Conservation (phyloP, 2,888 invertebrate genomes). For the Trachelus iudaicus region DNA sequence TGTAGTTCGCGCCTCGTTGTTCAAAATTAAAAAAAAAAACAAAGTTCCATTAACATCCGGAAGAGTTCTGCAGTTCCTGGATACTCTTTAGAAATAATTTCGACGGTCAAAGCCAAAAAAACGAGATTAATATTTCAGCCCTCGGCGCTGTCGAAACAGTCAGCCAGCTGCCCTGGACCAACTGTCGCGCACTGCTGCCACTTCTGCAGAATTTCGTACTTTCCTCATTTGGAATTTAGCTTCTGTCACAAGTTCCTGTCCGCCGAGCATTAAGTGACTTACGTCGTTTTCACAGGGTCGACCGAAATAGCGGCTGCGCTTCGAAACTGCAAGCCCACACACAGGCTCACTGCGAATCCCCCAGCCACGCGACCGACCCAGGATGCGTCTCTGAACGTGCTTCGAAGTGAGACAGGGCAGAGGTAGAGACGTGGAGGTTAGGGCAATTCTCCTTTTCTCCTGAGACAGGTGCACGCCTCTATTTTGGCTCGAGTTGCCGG, state of each 20-base stretch:
- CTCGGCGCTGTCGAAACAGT: neutral
- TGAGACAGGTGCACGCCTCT: constrained; percentile 54
- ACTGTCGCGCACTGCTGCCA: neutral
- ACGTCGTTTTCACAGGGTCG: constrained; percentile 27
- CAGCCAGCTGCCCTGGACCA: neutral
- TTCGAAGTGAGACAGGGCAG: constrained; percentile 6
- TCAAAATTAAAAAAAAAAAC: too few relatives aligned
- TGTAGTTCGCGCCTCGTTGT: too few relatives aligned
- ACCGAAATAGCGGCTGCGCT: constrained; percentile 32
- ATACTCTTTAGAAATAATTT: too few relatives aligned
- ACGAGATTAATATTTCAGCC: too few relatives aligned
- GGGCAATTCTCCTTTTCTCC: constrained; percentile 41
- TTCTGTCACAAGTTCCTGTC: constrained; percentile 21
- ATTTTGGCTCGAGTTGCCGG: constrained; percentile 38
- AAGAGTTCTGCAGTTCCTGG: too few relatives aligned
- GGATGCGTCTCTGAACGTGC: constrained; percentile 5
- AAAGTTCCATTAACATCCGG: too few relatives aligned
- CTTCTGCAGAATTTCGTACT: neutral
- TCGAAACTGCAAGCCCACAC: neutral
- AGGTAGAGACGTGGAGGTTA: constrained; percentile 10
- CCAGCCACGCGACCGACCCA: neutral
- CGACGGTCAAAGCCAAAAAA: too few relatives aligned
- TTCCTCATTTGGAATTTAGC: constrained; percentile 16
- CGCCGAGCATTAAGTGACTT: constrained; percentile 35
- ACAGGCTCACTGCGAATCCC: neutral